phyloP scores from a whole-genome alignment of 2,113 vertebrate species.

The Mirza zaza region DNA sequence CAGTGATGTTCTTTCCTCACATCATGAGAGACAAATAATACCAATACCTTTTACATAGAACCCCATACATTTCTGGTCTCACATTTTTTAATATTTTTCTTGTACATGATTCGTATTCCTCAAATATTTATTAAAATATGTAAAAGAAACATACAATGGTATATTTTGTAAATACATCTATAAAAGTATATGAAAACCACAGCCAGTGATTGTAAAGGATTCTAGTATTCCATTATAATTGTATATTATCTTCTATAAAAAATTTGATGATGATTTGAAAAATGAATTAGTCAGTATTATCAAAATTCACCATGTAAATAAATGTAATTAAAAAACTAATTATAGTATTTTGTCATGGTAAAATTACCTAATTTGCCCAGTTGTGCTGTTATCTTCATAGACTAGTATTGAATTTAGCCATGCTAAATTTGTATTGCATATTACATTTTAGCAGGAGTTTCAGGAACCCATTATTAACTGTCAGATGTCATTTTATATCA shows the following conservation, averaged over 20 bases:
- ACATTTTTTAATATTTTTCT: background rate
- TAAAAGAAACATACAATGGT: background rate
- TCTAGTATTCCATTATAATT: slow-evolving; percentile 8
- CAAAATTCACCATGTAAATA: slow-evolving; percentile 62
- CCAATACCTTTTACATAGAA: background rate
- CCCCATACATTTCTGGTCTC: background rate
- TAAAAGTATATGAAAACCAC: background rate
- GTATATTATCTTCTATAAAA: slow-evolving; percentile 39
- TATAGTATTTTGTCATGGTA: slow-evolving; percentile 62
- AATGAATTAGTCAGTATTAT: slow-evolving; percentile 26
- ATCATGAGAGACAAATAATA: background rate
- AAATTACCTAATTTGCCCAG: slow-evolving; percentile 62
- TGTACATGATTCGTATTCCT: background rate
- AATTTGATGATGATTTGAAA: slow-evolving; percentile 25
- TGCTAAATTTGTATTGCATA: slow-evolving; percentile 65
- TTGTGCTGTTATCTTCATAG: slow-evolving; percentile 67
- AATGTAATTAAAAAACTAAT: slow-evolving; percentile 65
- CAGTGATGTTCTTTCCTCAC: background rate
- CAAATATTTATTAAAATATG: background rate
- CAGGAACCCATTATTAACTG: slow-evolving; percentile 68
- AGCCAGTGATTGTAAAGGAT: slow-evolving; percentile 13
- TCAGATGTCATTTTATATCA: slow-evolving; percentile 73
- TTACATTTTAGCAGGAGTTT: slow-evolving; percentile 66
- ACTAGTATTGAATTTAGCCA: slow-evolving; percentile 63
- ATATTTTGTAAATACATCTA: background rate